Evolutionary conservation across 1,140 invertebrate species (phyloP).

Genomic region (Achroia grisella): DNA sequence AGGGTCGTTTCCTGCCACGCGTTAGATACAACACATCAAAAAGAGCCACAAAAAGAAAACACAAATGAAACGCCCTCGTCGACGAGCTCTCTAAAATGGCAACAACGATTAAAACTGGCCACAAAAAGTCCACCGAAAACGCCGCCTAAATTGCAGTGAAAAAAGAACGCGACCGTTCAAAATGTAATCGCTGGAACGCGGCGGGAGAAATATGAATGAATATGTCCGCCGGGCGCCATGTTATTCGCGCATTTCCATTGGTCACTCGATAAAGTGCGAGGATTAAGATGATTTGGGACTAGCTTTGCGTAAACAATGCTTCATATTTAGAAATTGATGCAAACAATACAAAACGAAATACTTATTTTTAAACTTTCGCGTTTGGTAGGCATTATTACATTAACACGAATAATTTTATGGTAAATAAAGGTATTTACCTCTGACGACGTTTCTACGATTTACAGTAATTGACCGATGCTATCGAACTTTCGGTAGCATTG

Average conservation of each 20-base stretch:
- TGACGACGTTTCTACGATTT: no score
- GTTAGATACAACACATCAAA: conserved; percentile 5
- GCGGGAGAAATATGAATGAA: conserved; percentile 42
- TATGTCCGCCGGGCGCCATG: conserved; percentile 30
- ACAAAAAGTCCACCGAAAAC: conserved; percentile 46
- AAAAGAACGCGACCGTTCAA: conserved; percentile 35
- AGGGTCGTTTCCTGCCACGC: conserved; percentile 1
- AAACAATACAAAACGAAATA: no score
- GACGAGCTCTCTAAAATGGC: conserved; percentile 34
- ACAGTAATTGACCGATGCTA: no score
- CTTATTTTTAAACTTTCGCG: no score
- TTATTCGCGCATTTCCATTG: conserved; percentile 30
- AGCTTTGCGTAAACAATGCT: no score
- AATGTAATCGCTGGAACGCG: conserved; percentile 48
- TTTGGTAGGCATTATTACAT: no score
- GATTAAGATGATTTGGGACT: conserved; percentile 21
- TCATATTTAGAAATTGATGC: no score
- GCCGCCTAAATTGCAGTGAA: conserved; percentile 47
- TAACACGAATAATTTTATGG: no score
- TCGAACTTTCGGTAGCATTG: no score
- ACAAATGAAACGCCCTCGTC: conserved; percentile 34
- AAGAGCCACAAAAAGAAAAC: conserved; percentile 25
- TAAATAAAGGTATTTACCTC: no score
- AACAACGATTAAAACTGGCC: conserved; percentile 58
- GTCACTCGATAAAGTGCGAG: conserved; percentile 22